Evolutionary conservation across 2,797 vertebrate species (phyloP), one percentile per base, ranked within the genome.

Genomic region (Notolabrus celidotus): DNA sequence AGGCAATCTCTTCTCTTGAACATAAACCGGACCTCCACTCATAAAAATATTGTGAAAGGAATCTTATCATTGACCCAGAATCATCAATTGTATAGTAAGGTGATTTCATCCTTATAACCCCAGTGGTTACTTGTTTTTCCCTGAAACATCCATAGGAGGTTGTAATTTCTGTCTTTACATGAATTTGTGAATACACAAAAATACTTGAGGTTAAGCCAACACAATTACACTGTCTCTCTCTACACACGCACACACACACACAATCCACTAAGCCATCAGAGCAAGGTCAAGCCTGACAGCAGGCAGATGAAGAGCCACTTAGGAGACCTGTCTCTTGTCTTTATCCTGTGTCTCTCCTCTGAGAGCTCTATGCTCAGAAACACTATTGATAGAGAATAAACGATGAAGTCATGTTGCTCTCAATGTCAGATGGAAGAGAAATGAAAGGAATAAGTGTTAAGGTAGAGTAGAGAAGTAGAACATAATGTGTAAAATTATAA

Each of bases 231-330:
- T 67, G 36, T 59, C 14, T 39, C 19, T 42, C 36, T 31, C 31
- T 31, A 31, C 7, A 65, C 33, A 16, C 43, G 65, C 42, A 53
- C 27, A 50, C 31, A 57, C 42, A 55, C 41, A 51, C 33, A 19
- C 17, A 69, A 34, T 33, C 61, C 52, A 85, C 49, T 64, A 74
- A 86, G 65, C 77, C 80, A 82, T 85, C 82, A 71, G 60, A 71
- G 56, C 83, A 91, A 88, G 88, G 88, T 91, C 89, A 89, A 71
- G 55, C 42, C 64, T 89, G 88, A 88, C 88, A 87, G 84, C 74
- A 67, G 68, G 81, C 77, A 86, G 86, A 90, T 90, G 79, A 87
- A 91, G 68, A 85, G 71, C 78, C 82, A 89, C 88, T 89, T 88
- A 79, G 57, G 79, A 84, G 73, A 82, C 73, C 69, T 72, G 84